Base-by-base conservation (phyloP, 1,140 invertebrate genomes). In the Philotrypesis tridentata region DNA sequence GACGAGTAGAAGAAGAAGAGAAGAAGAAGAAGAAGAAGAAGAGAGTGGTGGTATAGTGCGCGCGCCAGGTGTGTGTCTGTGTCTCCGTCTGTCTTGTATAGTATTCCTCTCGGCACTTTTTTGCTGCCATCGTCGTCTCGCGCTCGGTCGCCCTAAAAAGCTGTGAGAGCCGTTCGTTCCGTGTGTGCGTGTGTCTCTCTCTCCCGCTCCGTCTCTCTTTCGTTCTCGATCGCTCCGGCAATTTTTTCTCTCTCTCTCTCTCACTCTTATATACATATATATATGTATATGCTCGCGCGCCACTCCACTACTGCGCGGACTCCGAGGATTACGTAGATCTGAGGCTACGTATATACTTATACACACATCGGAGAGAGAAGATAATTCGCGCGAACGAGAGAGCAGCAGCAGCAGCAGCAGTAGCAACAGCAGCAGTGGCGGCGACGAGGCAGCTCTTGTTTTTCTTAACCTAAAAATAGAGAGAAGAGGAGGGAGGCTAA, bases 401-500 rank as follows among this genome's bases (percentile, higher is more conserved):
- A 60, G 43, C 29, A 33, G 31, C 61, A 76, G 60, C 33, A 65
- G n/a, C 40, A 29, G 25, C 40, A 27, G 31, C 76, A n/a, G n/a
- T n/a, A n/a, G n/a, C n/a, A n/a, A n/a, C 48, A 3, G 48, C 43
- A 27, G 29, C 23, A 48, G 17, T 17, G n/a, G 48, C 48, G 48
- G 48, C 21, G 48, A 55, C 48, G 48, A 6, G n/a, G 48, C 25
- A 67, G 29, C 63, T 67, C 43, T 79, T 65, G 61, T 80, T 80
- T 74, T 73, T 31, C 79, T 80, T 80, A 80, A 80, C 79, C 79
- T 80, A 80, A 67, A 80, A 80, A 80, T 80, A 80, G 71, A 61
- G 60, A 67, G 25, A 27, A 67, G 29, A 29, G 37, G 67, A 71
- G 74, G 67, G 55, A 80, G 78, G 29, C 29, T 31, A 67, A 65